Conservation (phyloP, 2,113 vertebrate species). For the Pygoscelis adeliae region DNA sequence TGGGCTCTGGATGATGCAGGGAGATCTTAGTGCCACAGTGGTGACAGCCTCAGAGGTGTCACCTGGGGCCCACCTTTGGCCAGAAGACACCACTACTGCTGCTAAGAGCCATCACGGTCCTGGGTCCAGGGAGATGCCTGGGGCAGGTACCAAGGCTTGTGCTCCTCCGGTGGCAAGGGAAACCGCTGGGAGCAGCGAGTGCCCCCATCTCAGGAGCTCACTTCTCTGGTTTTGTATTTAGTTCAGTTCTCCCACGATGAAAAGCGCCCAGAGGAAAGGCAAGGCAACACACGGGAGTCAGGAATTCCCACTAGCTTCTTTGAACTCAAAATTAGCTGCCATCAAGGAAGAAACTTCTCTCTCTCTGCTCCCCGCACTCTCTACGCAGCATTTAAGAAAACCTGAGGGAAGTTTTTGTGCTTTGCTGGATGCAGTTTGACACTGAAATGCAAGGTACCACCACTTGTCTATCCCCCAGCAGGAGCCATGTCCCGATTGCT, state of each 20-base stretch:
- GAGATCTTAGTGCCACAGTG: background rate
- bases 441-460: background rate
- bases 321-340: background rate
- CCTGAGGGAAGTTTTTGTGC: background rate
- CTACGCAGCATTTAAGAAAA: background rate
- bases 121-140: background rate
- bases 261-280: background rate
- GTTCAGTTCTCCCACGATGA: background rate
- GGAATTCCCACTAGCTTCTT: background rate
- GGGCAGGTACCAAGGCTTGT: background rate
- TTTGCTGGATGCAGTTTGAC: background rate
- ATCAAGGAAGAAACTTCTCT: background rate
- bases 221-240: background rate
- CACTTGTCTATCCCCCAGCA: accelerated
- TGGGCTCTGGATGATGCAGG: background rate
- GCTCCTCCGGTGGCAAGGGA: background rate
- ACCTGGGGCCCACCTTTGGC: background rate
- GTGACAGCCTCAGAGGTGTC: background rate
- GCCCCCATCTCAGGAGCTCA: background rate
- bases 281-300: background rate
- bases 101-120: background rate
- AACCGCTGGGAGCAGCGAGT: background rate
- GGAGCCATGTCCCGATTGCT: accelerated
- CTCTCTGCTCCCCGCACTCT: background rate
- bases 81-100: background rate